Conservation (phyloP, 2,888 invertebrate genomes). For the Eilema caniola region DNA sequence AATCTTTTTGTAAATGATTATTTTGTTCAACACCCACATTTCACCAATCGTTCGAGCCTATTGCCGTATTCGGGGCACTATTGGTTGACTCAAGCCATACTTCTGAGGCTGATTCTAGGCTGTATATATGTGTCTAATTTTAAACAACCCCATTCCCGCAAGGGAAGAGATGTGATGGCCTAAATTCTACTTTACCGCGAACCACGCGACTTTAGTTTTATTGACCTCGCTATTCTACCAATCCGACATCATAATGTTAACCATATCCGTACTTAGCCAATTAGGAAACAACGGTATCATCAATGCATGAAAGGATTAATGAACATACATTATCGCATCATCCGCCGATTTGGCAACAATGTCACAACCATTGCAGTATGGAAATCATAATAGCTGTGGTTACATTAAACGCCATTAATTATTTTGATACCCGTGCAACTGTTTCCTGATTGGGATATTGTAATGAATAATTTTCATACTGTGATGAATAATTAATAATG, state of each 20-base stretch:
- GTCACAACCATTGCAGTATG: constrained; percentile 27
- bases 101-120: no score
- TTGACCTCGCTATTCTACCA: no score
- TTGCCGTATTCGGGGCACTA: no score
- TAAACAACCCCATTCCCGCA: no score
- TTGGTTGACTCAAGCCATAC: no score
- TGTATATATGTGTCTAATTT: no score
- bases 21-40: no score
- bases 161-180: no score
- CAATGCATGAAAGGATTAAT: constrained; percentile 16
- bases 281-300: background rate
- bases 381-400: constrained; percentile 24
- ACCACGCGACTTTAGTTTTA: no score
- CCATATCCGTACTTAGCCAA: background rate
- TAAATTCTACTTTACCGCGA: no score
- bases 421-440: constrained; percentile 31
- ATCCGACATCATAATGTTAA: background rate
- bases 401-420: constrained; percentile 38
- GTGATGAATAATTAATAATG: constrained; percentile 35
- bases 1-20: no score
- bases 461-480: constrained; percentile 38
- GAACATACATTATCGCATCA: constrained; percentile 16
- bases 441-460: constrained; percentile 32
- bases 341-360: constrained; percentile 29
- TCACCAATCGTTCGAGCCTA: no score